Conservation (phyloP, 2,797 vertebrate species). For the Orestias chungarensis region DNA sequence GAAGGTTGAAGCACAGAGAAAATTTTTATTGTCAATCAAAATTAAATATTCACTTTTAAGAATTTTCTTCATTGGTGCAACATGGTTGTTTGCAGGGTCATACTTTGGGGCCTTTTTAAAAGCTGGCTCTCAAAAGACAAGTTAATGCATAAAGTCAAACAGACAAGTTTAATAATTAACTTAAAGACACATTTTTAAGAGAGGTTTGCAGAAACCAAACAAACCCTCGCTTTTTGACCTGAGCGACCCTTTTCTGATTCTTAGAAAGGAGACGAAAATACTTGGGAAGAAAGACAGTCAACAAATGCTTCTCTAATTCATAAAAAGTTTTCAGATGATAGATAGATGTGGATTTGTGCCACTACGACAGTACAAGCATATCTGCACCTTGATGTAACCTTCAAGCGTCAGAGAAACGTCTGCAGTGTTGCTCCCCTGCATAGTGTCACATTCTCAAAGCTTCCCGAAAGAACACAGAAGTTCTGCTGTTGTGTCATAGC, state of each 20-base stretch:
- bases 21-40: neutral
- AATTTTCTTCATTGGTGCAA: neutral
- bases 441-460: conserved; percentile 72
- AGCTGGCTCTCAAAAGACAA: neutral
- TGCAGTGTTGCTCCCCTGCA: conserved; percentile 39
- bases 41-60: neutral
- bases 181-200: neutral
- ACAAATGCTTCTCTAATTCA: neutral
- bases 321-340: neutral
- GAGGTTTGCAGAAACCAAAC: neutral
- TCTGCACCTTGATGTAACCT: conserved; percentile 59
- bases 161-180: neutral
- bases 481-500: conserved; percentile 73
- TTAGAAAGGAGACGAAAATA: neutral
- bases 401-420: conserved; percentile 53
- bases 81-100: neutral
- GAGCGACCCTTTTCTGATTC: neutral
- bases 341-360: neutral
- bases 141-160: neutral
- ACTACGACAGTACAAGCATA: neutral
- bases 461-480: conserved; percentile 70
- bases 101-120: neutral
- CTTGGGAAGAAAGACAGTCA: neutral
- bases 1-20: neutral
- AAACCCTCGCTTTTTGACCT: neutral